These are phyloP conservation scores for Euzetes globulus DNA, from an alignment of 2,888 invertebrate species.

Conservation along the genomic window DNA sequence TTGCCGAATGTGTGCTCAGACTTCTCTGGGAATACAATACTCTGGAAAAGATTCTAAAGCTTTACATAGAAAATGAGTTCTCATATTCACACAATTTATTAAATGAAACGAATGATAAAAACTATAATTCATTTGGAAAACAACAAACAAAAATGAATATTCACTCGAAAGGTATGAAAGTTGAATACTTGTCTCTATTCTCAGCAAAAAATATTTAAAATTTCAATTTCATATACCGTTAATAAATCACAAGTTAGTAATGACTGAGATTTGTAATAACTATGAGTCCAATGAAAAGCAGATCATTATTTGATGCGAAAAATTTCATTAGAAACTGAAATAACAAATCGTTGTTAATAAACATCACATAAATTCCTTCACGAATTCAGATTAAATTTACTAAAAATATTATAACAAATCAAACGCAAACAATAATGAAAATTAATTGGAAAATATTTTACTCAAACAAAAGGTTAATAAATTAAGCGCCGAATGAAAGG, in stretches of 20 bases:
- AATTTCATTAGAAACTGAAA: too few relatives aligned
- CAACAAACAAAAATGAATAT: too few relatives aligned
- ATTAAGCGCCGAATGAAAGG: not conserved
- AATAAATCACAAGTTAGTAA: not conserved
- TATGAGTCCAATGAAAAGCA: too few relatives aligned
- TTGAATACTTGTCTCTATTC: not conserved
- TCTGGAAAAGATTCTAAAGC: not conserved
- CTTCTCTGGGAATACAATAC: not conserved
- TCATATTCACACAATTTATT: not conserved
- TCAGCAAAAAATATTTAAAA: too few relatives aligned
- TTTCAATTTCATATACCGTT: not conserved
- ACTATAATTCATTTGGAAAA: not conserved
- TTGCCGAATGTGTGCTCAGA: slow-evolving; percentile 18
- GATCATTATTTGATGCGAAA: too few relatives aligned
- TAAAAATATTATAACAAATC: not conserved
- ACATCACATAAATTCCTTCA: too few relatives aligned
- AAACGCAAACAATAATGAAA: not conserved
- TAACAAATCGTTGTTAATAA: too few relatives aligned
- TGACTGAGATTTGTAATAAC: too few relatives aligned
- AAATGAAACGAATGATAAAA: not conserved
- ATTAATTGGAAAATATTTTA: not conserved
- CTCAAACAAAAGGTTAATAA: not conserved
- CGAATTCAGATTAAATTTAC: not conserved
- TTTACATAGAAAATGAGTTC: not conserved
- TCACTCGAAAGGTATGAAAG: not conserved